Base-by-base conservation (phyloP, 1,140 invertebrate species). In the Drosophila mojavensis region DNA sequence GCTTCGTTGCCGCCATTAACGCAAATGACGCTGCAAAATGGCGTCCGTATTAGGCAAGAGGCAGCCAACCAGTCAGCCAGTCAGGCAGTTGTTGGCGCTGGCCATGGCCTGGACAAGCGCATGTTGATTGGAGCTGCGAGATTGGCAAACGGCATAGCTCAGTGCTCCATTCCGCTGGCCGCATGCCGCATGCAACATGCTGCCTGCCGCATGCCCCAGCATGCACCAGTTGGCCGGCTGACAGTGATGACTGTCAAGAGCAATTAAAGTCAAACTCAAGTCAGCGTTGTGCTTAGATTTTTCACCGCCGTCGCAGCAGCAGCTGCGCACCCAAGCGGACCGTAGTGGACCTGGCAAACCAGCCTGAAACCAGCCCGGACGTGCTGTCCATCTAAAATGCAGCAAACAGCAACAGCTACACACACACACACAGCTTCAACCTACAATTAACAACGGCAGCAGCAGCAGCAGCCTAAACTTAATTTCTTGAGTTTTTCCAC, bases 191-290 rank as follows among this genome's bases (percentile, higher is more conserved):
- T 73, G 69, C 67, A 51, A 26, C 67, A 70, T 48, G 45, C 45
- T 58, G 10, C 60, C 20, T 58, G 47, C 55, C 67, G 43, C 74
- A 62, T 58, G 47, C 55, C 67, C 36, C 74, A 66, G 20, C 20
- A 24, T 24, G 30, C 45, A 41, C 33, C 28, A 54, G 15, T 45
- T 45, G 43, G 33, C 50, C 51, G 66, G 66, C 81, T 90, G 88
- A 91, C 84, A 85, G 84, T 91, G 90, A 91, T 91, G 90, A 91
- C 90, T 91, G 90, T 91, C 90, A 91, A 90, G 83, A 91, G 90
- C 80, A 91, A 91, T 91, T 91, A 91, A 91, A 91, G 85, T 86
- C 90, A 88, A 91, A 91, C 90, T 91, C 73, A 75, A 91, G 80
- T 89, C 84, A 80, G 70, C 65, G 70, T 58, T 59, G 70, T 45